These are phyloP conservation scores for Tamandua tetradactyla DNA, from an alignment of 2,797 vertebrate genomes.

Conservation along the genomic window DNA sequence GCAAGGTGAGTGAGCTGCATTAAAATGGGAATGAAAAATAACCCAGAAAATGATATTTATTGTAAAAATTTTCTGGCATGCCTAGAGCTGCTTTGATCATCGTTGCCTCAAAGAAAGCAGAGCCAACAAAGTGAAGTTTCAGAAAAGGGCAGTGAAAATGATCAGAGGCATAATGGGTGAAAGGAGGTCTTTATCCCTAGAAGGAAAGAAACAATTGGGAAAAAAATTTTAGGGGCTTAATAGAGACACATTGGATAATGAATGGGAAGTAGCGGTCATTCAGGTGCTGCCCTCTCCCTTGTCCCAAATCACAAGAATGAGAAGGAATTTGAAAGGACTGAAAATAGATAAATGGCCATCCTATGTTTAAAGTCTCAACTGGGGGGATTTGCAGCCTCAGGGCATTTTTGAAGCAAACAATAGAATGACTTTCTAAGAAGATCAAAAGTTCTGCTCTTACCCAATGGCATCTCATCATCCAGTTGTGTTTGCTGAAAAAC, in stretches of 20 bases:
- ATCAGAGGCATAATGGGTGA: slow-evolving; percentile 76
- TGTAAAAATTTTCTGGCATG: slow-evolving; percentile 79
- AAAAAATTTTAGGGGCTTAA: slow-evolving; percentile 73
- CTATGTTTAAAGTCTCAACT: slow-evolving; percentile 78
- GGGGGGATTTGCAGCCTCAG: slow-evolving; percentile 75
- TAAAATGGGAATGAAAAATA: slow-evolving; percentile 81
- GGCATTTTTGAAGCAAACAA: slow-evolving; percentile 83
- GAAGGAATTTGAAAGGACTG: slow-evolving; percentile 80
- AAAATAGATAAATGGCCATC: slow-evolving; percentile 82
- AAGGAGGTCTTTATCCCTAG: slow-evolving; percentile 76
- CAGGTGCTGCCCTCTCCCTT: slow-evolving; percentile 81
- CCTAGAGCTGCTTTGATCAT: slow-evolving; percentile 81
- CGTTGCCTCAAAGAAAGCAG: slow-evolving; percentile 77
- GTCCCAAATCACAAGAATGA: slow-evolving; percentile 80
- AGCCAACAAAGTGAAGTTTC: slow-evolving; percentile 79
- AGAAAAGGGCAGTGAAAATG: slow-evolving; percentile 78
- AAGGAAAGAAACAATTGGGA: slow-evolving; percentile 81
- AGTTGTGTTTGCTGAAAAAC: slow-evolving; percentile 76
- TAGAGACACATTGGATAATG: slow-evolving; percentile 80
- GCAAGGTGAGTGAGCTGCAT: slow-evolving; percentile 77
- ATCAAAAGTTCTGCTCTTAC: slow-evolving; percentile 71
- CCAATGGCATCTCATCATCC: slow-evolving; percentile 63
- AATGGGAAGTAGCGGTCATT: slow-evolving; percentile 78
- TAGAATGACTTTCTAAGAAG: slow-evolving; percentile 78
- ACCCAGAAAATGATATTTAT: slow-evolving; percentile 82